Percentiles rank a stretch among this genome's conserved stretches.
Conservation (phyloP, 1,140 invertebrate species). For the Bilobella aurantiaca region DNA sequence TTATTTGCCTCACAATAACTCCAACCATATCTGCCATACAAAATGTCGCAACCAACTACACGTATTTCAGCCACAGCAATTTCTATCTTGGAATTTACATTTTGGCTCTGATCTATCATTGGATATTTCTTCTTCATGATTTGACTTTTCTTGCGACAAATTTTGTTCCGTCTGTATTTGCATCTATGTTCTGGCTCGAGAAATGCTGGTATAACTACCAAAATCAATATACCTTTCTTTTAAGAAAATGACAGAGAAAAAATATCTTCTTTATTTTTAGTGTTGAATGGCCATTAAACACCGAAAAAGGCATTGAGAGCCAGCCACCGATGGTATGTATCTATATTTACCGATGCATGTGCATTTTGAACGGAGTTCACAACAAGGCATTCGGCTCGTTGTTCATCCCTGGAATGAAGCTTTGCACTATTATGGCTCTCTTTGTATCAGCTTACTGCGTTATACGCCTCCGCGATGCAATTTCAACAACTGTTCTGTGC, state of each 20-base stretch:
- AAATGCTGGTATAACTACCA: neutral
- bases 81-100: too few species aligned
- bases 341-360: too few species aligned
- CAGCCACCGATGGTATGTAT: neutral
- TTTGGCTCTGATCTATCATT: too few species aligned
- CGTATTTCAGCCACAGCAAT: too few species aligned
- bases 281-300: too few species aligned
- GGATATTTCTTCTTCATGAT: too few species aligned
- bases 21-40: too few species aligned
- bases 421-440: neutral
- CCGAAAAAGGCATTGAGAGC: neutral
- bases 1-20: too few species aligned
- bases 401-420: neutral
- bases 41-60: too few species aligned
- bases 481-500: too few species aligned
- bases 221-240: neutral
- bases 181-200: neutral
- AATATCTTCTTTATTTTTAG: neutral
- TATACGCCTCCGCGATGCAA: neutral
- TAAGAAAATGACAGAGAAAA: neutral
- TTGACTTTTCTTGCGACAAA: too few species aligned
- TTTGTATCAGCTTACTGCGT: neutral
- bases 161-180: too few species aligned
- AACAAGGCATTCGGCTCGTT: neutral
- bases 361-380: neutral